These are phyloP conservation scores for Ernsta delagoae DNA, from an alignment of 2,888 invertebrate genomes.

Conservation along the genomic window DNA sequence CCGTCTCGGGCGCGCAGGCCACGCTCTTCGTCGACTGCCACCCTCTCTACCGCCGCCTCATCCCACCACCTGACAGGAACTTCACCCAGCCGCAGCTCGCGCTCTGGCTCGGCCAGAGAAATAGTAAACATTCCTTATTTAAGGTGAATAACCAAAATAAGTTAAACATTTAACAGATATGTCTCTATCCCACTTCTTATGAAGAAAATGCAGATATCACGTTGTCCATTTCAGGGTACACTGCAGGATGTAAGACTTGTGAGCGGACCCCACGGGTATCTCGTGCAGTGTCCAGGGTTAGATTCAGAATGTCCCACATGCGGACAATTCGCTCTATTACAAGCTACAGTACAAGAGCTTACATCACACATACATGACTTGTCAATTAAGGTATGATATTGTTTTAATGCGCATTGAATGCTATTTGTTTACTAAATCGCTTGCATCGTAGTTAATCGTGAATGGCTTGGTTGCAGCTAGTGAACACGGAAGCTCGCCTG, in stretches of 20 bases:
- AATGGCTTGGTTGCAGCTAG: conserved; percentile 85
- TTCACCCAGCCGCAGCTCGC: conserved; percentile 89
- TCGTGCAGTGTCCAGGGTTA: conserved; percentile 93
- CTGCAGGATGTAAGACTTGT: conserved; percentile 95
- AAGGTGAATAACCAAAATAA: too few species aligned
- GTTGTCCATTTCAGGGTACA: conserved; percentile 88
- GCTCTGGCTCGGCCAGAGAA: conserved; percentile 95
- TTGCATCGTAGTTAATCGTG: too few species aligned
- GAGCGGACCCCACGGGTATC: conserved; percentile 93
- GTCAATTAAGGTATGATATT: conserved; percentile 93
- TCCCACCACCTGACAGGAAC: conserved; percentile 91
- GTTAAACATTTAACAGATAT: neutral
- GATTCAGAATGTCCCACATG: conserved; percentile 96
- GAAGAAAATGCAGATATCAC: too few species aligned
- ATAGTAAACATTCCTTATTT: conserved; percentile 93
- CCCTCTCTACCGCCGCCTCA: conserved; percentile 91
- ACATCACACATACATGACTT: conserved; percentile 92
- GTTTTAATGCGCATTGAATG: too few species aligned
- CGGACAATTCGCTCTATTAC: conserved; percentile 93
- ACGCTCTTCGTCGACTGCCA: conserved; percentile 95
- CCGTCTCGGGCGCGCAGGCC: conserved; percentile 93
- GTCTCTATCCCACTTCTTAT: too few species aligned
- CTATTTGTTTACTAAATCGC: too few species aligned
- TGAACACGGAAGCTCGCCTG: conserved; percentile 91
- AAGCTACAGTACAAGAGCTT: conserved; percentile 92